These are phyloP conservation scores for Parasteatoda lunata DNA, from an alignment of 2,888 invertebrate genomes.

Conservation along the genomic window DNA sequence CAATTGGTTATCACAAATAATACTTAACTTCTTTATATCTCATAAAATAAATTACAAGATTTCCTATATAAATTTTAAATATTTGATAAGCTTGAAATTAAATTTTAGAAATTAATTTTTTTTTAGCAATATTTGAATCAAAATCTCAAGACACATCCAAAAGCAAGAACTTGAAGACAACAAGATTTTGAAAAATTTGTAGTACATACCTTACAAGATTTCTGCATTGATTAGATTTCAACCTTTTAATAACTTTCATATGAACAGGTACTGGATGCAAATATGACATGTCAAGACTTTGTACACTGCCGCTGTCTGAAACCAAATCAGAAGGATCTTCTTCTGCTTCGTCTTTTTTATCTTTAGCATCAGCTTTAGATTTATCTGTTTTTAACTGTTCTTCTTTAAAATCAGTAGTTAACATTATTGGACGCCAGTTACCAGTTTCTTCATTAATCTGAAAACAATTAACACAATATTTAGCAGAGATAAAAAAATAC, in stretches of 20 bases:
- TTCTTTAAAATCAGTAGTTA: slow-evolving; percentile 75
- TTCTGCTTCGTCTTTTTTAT: slow-evolving; percentile 5
- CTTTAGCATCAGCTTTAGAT: slow-evolving; percentile 67
- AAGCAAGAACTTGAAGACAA: too few species aligned
- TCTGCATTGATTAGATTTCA: slow-evolving; percentile 72
- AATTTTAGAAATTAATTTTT: too few species aligned
- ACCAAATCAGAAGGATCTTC: background rate
- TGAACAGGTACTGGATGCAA: slow-evolving; percentile 35
- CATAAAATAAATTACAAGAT: too few species aligned
- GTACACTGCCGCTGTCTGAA: slow-evolving; percentile 22
- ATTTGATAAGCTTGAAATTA: background rate
- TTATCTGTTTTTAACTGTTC: slow-evolving; percentile 69
- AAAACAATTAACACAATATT: slow-evolving; percentile 8
- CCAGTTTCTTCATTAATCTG: slow-evolving; percentile 85
- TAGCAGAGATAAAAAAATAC: too few species aligned
- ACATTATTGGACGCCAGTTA: slow-evolving; percentile 85
- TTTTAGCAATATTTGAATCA: too few species aligned
- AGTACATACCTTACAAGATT: slow-evolving; percentile 62
- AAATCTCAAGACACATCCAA: too few species aligned
- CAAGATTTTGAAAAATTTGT: background rate
- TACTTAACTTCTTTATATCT: too few species aligned
- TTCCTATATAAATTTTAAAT: background rate
- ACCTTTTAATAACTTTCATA: slow-evolving; percentile 71
- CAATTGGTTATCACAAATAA: too few species aligned
- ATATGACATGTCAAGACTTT: slow-evolving; percentile 22